A percentile compares a stretch with the other conserved stretches of the same genome.
These are phyloP conservation scores for Otus sunia DNA, from an alignment of 2,113 vertebrate species.

Conservation along the genomic window DNA sequence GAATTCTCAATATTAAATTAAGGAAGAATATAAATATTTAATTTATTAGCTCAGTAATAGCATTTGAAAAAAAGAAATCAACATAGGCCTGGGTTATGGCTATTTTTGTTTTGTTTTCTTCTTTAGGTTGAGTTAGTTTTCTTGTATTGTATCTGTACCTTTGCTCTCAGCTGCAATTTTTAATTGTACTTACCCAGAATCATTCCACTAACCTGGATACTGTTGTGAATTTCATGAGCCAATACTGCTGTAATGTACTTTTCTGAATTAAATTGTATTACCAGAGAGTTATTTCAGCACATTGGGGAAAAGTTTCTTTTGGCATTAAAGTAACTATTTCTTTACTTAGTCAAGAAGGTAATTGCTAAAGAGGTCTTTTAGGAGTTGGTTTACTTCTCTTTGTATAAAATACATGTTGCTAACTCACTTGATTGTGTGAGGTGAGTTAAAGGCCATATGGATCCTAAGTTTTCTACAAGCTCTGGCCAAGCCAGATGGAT, in stretches of 20 bases:
- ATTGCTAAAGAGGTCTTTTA: neutral
- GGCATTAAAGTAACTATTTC: neutral
- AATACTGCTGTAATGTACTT: neutral
- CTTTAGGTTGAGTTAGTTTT: neutral
- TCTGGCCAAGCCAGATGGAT: neutral
- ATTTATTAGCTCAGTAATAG: neutral
- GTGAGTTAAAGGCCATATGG: neutral
- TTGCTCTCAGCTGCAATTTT: neutral
- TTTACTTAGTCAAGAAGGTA: neutral
- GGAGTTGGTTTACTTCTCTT: neutral
- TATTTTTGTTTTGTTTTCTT: neutral
- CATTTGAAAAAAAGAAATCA: neutral
- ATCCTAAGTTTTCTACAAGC: neutral
- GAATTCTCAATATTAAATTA: neutral
- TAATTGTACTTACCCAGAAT: neutral
- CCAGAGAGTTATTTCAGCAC: neutral
- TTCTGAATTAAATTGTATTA: neutral
- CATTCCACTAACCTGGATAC: neutral
- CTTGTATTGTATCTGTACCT: rapidly evolving
- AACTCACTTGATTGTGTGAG: neutral
- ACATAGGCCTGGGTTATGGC: neutral
- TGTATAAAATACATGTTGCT: neutral
- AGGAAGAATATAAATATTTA: neutral
- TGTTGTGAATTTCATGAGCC: neutral
- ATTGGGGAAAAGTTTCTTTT: neutral